These are phyloP conservation scores for Panthera uncia DNA, from an alignment of 2,113 vertebrate genomes.

Conservation along the genomic window DNA sequence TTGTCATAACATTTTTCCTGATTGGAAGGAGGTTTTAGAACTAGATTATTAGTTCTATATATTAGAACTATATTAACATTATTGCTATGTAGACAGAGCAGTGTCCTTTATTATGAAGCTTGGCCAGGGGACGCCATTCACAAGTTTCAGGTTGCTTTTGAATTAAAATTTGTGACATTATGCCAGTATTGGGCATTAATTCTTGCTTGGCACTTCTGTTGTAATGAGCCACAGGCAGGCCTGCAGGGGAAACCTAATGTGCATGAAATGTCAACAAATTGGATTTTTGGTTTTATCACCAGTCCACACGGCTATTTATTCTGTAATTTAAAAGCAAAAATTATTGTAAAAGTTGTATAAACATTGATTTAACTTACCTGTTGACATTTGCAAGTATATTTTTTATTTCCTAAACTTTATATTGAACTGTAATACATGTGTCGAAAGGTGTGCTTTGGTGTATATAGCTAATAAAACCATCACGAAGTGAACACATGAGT, in stretches of 20 bases:
- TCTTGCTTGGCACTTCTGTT: background rate
- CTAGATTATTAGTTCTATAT: background rate
- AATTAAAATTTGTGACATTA: background rate
- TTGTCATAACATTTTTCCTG: slow-evolving; percentile 21
- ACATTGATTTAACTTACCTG: background rate
- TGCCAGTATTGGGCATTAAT: background rate
- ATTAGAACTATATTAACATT: background rate
- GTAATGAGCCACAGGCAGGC: background rate
- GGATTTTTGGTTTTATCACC: background rate
- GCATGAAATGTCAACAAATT: background rate
- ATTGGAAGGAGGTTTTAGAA: slow-evolving; percentile 15
- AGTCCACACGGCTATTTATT: slow-evolving; percentile 10
- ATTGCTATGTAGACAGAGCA: background rate
- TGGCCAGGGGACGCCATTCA: background rate
- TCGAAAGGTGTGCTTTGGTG: background rate
- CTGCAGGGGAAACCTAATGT: background rate
- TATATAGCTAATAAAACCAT: background rate
- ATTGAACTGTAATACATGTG: background rate
- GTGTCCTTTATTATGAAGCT: background rate
- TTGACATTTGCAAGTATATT: slow-evolving; percentile 29
- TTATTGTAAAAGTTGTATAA: background rate
- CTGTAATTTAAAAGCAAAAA: background rate
- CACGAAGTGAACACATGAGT: background rate
- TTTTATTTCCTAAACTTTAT: background rate
- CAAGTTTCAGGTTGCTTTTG: background rate